Evolutionary conservation across 1,140 invertebrate species (phyloP).

Genomic region (Procambarus clarkii): DNA sequence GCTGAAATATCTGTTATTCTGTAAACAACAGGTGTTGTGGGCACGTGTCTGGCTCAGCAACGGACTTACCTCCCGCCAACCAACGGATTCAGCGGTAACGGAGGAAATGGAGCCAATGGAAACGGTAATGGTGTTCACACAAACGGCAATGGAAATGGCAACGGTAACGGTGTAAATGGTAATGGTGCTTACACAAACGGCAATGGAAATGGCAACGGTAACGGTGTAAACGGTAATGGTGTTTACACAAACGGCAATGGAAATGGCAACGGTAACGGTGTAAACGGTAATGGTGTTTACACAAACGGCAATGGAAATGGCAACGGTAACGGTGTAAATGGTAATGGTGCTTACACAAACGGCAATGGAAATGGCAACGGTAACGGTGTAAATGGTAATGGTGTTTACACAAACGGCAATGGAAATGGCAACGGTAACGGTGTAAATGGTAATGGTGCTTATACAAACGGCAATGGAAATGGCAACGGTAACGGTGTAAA

Average conservation of each 20-base stretch:
- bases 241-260: background rate
- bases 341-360: background rate
- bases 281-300: background rate
- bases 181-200: conserved; percentile 13
- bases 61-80: background rate
- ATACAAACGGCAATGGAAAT: background rate
- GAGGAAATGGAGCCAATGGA: background rate
- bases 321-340: conserved; percentile 18
- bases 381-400: background rate
- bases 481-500: background rate
- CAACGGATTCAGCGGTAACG: background rate
- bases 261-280: too few relatives aligned
- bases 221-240: background rate
- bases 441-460: background rate
- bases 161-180: background rate
- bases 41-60: background rate
- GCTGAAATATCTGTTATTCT: background rate
- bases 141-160: background rate
- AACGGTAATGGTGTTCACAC: background rate
- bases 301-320: too few relatives aligned
- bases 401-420: background rate
- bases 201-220: background rate
- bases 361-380: conserved; percentile 8
- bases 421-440: background rate
- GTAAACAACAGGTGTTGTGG: background rate